Conservation (phyloP, 2,113 vertebrate species). For the Malurus elegans region DNA sequence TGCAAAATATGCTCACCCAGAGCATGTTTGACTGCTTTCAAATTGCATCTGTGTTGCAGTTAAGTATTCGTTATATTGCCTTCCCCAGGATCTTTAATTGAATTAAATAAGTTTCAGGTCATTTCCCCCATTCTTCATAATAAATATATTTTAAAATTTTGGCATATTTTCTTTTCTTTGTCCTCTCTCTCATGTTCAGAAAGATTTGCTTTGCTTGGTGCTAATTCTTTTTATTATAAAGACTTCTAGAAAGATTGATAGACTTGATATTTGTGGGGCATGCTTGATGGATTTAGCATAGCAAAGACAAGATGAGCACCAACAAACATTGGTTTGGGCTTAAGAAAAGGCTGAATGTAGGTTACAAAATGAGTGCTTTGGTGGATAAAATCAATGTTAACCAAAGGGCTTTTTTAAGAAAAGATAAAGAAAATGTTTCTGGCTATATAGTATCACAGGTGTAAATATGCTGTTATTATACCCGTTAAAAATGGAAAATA, state of each 20-base stretch:
- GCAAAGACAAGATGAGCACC: background rate
- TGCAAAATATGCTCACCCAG: background rate
- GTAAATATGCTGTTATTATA: background rate
- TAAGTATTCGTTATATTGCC: background rate
- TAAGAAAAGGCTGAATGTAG: background rate
- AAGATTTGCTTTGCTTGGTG: background rate
- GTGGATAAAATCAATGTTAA: background rate
- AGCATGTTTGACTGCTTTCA: background rate
- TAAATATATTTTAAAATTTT: background rate
- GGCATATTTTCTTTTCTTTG: background rate
- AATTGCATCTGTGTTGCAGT: background rate
- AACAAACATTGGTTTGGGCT: background rate
- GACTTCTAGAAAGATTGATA: background rate
- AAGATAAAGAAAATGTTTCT: background rate
- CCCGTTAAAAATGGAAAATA: background rate
- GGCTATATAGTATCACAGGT: background rate
- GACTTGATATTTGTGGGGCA: background rate
- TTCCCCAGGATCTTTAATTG: background rate
- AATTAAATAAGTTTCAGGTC: background rate
- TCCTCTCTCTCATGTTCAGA: background rate
- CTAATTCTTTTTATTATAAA: background rate
- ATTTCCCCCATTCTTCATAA: background rate
- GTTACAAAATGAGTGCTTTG: background rate
- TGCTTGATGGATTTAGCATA: background rate
- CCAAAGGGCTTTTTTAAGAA: background rate